Conservation (phyloP, 1,140 invertebrate genomes). For the Dreissena rostriformis region DNA sequence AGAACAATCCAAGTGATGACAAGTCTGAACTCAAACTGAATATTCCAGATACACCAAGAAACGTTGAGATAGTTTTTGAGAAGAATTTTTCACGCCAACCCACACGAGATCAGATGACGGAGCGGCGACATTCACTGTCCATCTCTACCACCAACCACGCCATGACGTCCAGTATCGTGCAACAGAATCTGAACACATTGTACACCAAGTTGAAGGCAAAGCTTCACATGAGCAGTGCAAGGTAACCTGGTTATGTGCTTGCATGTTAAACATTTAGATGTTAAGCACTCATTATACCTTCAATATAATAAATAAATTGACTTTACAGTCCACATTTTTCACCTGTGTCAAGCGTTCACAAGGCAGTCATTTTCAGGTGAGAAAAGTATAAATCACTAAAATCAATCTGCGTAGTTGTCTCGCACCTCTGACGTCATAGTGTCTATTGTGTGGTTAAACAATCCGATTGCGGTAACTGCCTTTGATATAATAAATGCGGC, state of each 20-base stretch:
- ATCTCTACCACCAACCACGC: conserved; percentile 30
- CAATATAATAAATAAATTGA: no score
- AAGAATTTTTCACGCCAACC: conserved; percentile 1
- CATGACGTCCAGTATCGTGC: conserved; percentile 24
- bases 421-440: no score
- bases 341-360: no score
- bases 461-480: no score
- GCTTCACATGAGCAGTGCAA: conserved; percentile 3
- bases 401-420: no score
- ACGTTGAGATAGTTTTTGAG: conserved; percentile 19
- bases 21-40: not conserved
- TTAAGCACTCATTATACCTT: no score
- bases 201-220: conserved; percentile 37
- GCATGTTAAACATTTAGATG: no score
- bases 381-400: no score
- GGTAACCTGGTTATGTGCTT: not conserved
- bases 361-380: no score
- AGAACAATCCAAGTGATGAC: not conserved
- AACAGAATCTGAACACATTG: conserved; percentile 45
- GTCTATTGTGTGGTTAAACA: no score
- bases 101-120: not conserved
- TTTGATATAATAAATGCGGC: no score
- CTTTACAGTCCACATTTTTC: no score
- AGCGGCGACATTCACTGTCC: conserved; percentile 21
- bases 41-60: not conserved